Conservation (phyloP, 2,888 invertebrate species). For the Himalopsyche anomala region DNA sequence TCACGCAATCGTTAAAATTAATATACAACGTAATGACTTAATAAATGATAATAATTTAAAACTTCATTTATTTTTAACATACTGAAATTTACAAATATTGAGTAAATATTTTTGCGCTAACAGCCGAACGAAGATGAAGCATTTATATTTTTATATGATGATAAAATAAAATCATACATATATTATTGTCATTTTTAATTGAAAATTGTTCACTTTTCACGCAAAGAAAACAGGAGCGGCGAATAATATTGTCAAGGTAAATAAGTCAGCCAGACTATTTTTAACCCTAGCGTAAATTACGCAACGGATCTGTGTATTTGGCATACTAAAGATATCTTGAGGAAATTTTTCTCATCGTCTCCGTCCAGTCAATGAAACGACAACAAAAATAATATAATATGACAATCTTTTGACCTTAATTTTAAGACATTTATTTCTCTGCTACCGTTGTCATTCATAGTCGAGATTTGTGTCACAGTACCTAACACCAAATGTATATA, state of each 20-base stretch:
- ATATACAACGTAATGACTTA: too few relatives aligned
- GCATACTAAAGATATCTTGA: slow-evolving; percentile 3
- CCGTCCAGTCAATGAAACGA: slow-evolving; percentile 18
- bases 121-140: neutral
- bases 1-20: too few relatives aligned
- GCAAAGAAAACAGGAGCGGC: neutral
- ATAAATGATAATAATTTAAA: too few relatives aligned
- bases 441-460: slow-evolving; percentile 7
- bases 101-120: neutral
- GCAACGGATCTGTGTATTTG: neutral
- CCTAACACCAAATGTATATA: neutral
- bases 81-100: too few relatives aligned
- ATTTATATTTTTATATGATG: slow-evolving; percentile 16
- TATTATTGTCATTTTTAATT: neutral
- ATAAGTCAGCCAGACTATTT: slow-evolving; percentile 11
- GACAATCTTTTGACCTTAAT: slow-evolving; percentile 24
- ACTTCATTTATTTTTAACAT: too few relatives aligned
- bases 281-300: slow-evolving; percentile 12
- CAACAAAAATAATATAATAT: slow-evolving; percentile 18
- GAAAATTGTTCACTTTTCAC: neutral
- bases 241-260: slow-evolving; percentile 19
- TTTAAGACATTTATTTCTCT: neutral
- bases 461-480: neutral
- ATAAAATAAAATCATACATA: neutral
- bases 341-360: neutral